Evolutionary conservation across 1,140 invertebrate species (phyloP), one percentile per base, ranked within the genome.

Genomic region (Eciton burchellii): DNA sequence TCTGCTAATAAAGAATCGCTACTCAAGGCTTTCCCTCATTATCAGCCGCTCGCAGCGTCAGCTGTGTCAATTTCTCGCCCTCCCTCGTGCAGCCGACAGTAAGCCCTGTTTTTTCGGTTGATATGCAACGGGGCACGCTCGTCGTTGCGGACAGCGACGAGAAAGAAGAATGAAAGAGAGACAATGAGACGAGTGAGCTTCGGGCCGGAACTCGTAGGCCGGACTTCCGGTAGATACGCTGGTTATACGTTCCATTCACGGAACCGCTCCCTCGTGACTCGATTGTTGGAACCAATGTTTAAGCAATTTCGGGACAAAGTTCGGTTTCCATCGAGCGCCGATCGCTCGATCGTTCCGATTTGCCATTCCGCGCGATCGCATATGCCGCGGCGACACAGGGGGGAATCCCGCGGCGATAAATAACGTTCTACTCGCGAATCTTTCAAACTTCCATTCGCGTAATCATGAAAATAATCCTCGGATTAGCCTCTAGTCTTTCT

Each of bases 191-290:
- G 83, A 92, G 82, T 87, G 77, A 82, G 87, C 84, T 66, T 84
- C 82, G 74, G 87, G 86, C 93, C 91, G 93, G 93, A 94, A 93
- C 93, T 92, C 91, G 93, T 94, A 93, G 93, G 93, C 92, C 92
- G 93, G 92, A 93, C 93, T 94, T 93, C 93, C 93, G 91, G 90
- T 90, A 92, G 93, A 94, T 94, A 93, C 89, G 91, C 87, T 84
- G 85, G 90, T 90, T 92, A 89, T 91, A 90, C 85, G 83, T 89
- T 84, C 86, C 87, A 92, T 92, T 92, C 87, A 87, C 73, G 85
- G 83, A 71, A 86, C 86, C 87, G 71, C 84, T 88, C 87, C 87
- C 87, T 85, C 79, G 63, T 77, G 68, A 88, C 68, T 86, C 84
- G 76, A 84, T 89, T 88, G 87, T 89, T 47, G 65, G 41, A 81